A percentile compares a stretch with the other conserved stretches of the same genome.
phyloP scores from a whole-genome alignment of 2,888 invertebrate genomes.

The Apamea sordens region DNA sequence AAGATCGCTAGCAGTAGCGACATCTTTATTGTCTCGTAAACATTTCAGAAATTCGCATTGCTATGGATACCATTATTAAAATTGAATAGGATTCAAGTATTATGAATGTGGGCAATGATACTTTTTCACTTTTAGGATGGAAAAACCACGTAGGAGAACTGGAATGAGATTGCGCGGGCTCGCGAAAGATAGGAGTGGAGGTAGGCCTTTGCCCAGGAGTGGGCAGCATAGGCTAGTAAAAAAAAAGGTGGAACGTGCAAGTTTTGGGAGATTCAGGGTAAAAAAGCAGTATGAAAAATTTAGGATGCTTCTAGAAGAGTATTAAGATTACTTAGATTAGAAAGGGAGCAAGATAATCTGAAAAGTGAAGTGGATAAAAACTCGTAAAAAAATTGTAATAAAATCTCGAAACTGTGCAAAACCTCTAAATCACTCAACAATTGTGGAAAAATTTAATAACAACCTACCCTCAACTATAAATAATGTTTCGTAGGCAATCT shows the following conservation, averaged over 20 bases:
- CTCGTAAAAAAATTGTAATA: slow-evolving; percentile 12
- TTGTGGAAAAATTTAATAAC: slow-evolving; percentile 73
- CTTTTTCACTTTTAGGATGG: neutral
- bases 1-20: slow-evolving; percentile 61
- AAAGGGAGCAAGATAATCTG: neutral
- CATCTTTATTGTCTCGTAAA: slow-evolving; percentile 66
- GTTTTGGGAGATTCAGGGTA: no score
- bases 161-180: no score
- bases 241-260: neutral
- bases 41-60: slow-evolving; percentile 32
- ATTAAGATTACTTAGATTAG: neutral
- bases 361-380: neutral
- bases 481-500: slow-evolving; percentile 76
- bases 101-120: neutral
- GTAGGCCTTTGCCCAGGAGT: no score
- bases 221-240: no score
- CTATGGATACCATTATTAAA: neutral
- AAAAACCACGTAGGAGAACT: no score
- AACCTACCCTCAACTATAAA: slow-evolving; percentile 77
- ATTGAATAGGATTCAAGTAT: slow-evolving; percentile 12
- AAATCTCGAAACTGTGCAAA: slow-evolving; percentile 20
- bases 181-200: no score
- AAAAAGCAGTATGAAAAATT: neutral
- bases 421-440: slow-evolving; percentile 62
- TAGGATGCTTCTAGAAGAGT: neutral